Evolutionary conservation across 2,113 vertebrate species (phyloP), one percentile per base, ranked within the genome.

Genomic region (Carollia perspicillata): DNA sequence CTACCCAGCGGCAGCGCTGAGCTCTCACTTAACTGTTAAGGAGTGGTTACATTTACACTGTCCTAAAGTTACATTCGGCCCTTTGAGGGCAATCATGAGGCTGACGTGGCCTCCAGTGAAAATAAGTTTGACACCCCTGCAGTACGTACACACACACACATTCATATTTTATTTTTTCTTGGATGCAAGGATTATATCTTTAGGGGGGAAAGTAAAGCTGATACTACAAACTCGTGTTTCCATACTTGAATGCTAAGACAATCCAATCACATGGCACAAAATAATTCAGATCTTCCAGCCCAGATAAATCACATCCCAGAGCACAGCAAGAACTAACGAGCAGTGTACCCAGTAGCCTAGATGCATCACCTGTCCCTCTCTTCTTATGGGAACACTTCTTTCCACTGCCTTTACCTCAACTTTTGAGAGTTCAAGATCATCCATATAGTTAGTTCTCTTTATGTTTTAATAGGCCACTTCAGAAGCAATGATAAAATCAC

Each of bases 391-490:
- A 40, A 65, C 49, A 63, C 12, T 66, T 69, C 37, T 83, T 89
- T 51, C 30, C 49, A 49, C 28, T 83, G n/a, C 42, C 51, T 74
- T 68, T 68, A 53, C n/a, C 30, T 92, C 72, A 71, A 60, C 40
- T 84, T 89, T 71, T 51, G 14, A 75, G 69, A 88, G 37, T 77
- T 84, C 12, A 30, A 53, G 13, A 44, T 47, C 68, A 28, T 93
- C 58, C 58, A 22, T 40, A 42, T 83, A 80, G 14, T 88, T 83
- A 80, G 14, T 88, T 84, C 51, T 80, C 63, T 96, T 96, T 92
- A 71, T 74, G 47, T 80, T 94, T 93, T 96, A 97, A 92, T 89
- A 96, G 71, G 18, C 47, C 58, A 89, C 88, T 79, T 89, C 72
- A 95, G 60, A 97, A 81, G 84, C 90, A 66, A 89, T 93, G 69